Conservation (phyloP, 1,140 invertebrate genomes). For the Muscidifurax raptorellus region DNA sequence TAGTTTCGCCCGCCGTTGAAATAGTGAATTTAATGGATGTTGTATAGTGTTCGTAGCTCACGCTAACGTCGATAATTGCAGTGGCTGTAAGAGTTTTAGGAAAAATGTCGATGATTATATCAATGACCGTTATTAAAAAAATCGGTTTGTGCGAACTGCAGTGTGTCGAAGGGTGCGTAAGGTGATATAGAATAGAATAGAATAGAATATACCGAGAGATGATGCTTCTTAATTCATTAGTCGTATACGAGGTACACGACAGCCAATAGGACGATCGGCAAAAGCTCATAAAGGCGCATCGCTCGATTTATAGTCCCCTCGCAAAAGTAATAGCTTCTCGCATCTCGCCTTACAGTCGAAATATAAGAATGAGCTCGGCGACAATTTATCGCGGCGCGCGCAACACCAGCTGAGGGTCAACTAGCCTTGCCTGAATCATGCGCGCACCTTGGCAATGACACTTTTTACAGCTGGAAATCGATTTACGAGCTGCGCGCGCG, state of each 20-base stretch:
- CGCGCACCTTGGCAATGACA: slow-evolving; percentile 39
- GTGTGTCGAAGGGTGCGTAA: too few relatives aligned
- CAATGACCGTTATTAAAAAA: too few relatives aligned
- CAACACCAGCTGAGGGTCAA: slow-evolving; percentile 19
- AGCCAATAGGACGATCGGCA: too few relatives aligned
- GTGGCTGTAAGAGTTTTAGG: neutral
- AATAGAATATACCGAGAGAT: too few relatives aligned
- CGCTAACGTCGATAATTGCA: neutral
- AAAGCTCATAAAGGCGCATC: neutral
- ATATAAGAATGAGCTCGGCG: slow-evolving; percentile 32
- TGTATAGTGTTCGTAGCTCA: neutral
- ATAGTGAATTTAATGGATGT: neutral
- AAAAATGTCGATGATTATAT: neutral
- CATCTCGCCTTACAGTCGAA: slow-evolving; percentile 21
- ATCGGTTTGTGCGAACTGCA: too few relatives aligned
- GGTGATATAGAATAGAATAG: too few relatives aligned
- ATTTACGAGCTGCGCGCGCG: slow-evolving; percentile 53
- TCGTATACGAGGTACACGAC: too few relatives aligned
- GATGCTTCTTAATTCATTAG: too few relatives aligned
- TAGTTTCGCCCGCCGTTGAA: neutral
- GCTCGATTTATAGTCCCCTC: slow-evolving; percentile 8
- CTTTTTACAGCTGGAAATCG: slow-evolving; percentile 51
- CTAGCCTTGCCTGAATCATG: slow-evolving; percentile 35
- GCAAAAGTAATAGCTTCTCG: slow-evolving; percentile 35
- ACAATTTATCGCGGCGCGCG: slow-evolving; percentile 46